Evolutionary conservation across 2,888 invertebrate species (phyloP).

Genomic region (Platynereis dumerilii): DNA sequence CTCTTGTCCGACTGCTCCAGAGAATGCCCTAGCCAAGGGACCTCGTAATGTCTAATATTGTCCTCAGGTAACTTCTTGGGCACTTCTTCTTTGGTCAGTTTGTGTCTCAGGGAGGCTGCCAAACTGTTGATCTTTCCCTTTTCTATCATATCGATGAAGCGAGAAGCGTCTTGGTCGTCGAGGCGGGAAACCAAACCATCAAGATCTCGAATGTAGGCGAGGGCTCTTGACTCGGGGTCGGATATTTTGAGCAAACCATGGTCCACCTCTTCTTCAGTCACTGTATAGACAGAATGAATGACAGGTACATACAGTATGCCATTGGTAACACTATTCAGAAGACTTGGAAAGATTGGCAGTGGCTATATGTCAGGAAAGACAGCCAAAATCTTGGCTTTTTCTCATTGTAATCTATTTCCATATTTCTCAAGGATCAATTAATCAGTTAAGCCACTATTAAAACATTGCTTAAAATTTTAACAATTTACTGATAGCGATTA

Average conservation of each 20-base stretch:
- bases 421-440: too few relatives aligned
- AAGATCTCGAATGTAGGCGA: slow-evolving; percentile 23
- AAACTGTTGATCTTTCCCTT: neutral
- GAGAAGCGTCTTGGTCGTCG: neutral
- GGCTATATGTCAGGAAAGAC: too few relatives aligned
- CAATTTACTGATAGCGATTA: too few relatives aligned
- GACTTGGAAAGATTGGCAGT: too few relatives aligned
- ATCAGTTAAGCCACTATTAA: too few relatives aligned
- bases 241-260: slow-evolving; percentile 16
- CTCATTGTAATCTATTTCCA: too few relatives aligned
- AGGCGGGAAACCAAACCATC: neutral
- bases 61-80: neutral
- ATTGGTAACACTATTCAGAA: too few relatives aligned
- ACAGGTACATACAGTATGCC: too few relatives aligned
- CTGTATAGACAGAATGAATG: too few relatives aligned
- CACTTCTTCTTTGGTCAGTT: slow-evolving; percentile 11
- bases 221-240: neutral
- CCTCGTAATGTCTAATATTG: slow-evolving; percentile 11
- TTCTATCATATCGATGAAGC: slow-evolving; percentile 22
- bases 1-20: slow-evolving; percentile 25
- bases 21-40: slow-evolving; percentile 22
- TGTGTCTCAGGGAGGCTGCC: slow-evolving; percentile 12
- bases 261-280: slow-evolving; percentile 29
- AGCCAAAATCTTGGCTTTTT: too few relatives aligned
- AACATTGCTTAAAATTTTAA: too few relatives aligned